Evolutionary conservation across 1,140 invertebrate species (phyloP).

Genomic region (Proales similis): DNA sequence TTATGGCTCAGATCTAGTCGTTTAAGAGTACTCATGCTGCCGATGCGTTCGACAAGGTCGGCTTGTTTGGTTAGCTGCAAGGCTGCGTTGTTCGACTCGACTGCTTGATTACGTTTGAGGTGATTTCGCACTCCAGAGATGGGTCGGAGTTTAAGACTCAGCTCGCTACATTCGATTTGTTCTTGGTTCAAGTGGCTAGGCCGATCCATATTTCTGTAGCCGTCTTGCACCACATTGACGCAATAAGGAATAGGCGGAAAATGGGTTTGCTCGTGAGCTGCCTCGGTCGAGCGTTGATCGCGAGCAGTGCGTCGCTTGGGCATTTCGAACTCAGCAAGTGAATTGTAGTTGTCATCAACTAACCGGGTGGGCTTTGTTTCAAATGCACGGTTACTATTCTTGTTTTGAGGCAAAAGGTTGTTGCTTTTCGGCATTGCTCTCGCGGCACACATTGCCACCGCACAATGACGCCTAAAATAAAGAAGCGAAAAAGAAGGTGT

Average conservation of each 20-base stretch:
- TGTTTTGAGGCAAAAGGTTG: too few species aligned
- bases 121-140: slow-evolving; percentile 21
- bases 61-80: slow-evolving; percentile 4
- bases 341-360: slow-evolving; percentile 9
- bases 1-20: slow-evolving; percentile 29
- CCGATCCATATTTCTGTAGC: slow-evolving; percentile 22
- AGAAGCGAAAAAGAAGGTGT: too few species aligned
- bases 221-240: slow-evolving; percentile 19
- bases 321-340: neutral
- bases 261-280: too few species aligned
- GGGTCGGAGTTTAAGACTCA: slow-evolving; percentile 1
- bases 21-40: slow-evolving; percentile 30
- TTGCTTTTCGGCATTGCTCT: too few species aligned
- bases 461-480: too few species aligned
- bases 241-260: slow-evolving; percentile 8
- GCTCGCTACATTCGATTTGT: neutral
- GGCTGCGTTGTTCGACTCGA: neutral
- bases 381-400: too few species aligned
- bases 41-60: slow-evolving; percentile 19
- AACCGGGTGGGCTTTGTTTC: too few species aligned
- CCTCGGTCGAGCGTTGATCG: too few species aligned
- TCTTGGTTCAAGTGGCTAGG: slow-evolving; percentile 1
- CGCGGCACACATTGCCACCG: too few species aligned
- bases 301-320: too few species aligned
- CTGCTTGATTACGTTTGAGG: slow-evolving; percentile 10